These are phyloP conservation scores for Peromyscus polionotus DNA, from an alignment of 2,113 vertebrate genomes.

Conservation along the genomic window DNA sequence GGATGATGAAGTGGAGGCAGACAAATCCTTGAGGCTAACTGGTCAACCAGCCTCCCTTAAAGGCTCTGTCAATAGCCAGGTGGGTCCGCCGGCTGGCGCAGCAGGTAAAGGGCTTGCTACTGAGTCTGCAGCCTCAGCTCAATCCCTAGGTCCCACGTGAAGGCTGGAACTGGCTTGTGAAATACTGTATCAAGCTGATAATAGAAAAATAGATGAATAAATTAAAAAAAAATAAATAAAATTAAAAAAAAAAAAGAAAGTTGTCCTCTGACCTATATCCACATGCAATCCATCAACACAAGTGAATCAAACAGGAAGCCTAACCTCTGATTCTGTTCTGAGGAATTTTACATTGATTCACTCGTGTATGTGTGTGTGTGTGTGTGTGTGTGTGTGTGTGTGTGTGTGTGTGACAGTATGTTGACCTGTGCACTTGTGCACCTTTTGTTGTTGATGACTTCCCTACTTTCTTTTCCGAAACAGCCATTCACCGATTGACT, in stretches of 20 bases:
- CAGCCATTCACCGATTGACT: neutral
- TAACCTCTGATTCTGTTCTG: neutral
- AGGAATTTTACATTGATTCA: neutral
- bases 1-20: neutral
- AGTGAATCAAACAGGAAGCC: neutral
- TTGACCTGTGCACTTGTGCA: neutral
- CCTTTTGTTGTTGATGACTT: neutral
- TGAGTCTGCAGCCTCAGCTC: neutral
- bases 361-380: neutral
- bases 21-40: neutral
- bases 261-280: neutral
- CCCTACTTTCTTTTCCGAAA: neutral
- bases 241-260: neutral
- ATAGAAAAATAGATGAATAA: too few relatives aligned
- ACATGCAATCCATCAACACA: neutral
- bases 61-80: too few relatives aligned
- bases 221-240: too few relatives aligned
- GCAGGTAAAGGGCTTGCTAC: neutral
- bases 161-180: neutral
- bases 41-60: neutral
- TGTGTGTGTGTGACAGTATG: neutral
- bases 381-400: neutral
- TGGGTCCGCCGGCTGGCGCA: neutral
- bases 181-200: too few relatives aligned
- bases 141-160: neutral